Conservation (phyloP, 2,888 invertebrate species). For the Achlya flavicornis region DNA sequence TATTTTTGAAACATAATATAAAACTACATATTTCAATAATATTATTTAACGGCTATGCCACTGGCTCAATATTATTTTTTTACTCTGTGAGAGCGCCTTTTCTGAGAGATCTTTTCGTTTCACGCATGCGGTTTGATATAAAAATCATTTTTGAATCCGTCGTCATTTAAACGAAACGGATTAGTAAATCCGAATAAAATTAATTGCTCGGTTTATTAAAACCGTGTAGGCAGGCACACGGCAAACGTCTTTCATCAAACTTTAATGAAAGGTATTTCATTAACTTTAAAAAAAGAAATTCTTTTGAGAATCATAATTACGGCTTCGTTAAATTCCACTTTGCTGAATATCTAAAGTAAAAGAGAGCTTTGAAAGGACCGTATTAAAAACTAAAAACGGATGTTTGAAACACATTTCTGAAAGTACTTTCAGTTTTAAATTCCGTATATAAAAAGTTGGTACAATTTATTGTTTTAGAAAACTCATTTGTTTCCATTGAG, state of each 20-base stretch:
- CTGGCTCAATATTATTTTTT: no score
- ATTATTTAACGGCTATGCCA: no score
- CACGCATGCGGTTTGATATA: not conserved
- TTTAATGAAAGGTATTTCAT: constrained; percentile 68
- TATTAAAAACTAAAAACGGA: constrained; percentile 65
- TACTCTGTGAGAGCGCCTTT: not conserved
- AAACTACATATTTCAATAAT: no score
- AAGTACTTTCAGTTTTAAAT: constrained; percentile 1
- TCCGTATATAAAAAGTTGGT: not conserved
- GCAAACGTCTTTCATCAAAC: constrained; percentile 50
- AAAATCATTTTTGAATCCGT: not conserved
- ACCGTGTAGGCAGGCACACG: constrained; percentile 29
- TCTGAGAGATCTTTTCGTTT: not conserved
- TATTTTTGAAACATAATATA: no score
- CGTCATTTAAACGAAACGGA: not conserved
- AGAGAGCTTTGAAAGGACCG: constrained; percentile 61
- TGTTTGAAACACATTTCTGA: constrained; percentile 54
- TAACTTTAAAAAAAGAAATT: constrained; percentile 55
- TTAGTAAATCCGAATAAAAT: constrained; percentile 1
- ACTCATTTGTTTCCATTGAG: no score
- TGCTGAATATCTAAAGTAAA: constrained; percentile 63
- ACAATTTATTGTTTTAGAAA: constrained; percentile 4
- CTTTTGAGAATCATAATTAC: constrained; percentile 73
- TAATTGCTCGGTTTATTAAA: constrained; percentile 30
- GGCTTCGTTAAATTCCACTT: constrained; percentile 74